Percentiles rank a stretch among this genome's conserved stretches.
These are phyloP conservation scores for Urocitellus parryii DNA, from an alignment of 2,113 vertebrate genomes.

Conservation along the genomic window DNA sequence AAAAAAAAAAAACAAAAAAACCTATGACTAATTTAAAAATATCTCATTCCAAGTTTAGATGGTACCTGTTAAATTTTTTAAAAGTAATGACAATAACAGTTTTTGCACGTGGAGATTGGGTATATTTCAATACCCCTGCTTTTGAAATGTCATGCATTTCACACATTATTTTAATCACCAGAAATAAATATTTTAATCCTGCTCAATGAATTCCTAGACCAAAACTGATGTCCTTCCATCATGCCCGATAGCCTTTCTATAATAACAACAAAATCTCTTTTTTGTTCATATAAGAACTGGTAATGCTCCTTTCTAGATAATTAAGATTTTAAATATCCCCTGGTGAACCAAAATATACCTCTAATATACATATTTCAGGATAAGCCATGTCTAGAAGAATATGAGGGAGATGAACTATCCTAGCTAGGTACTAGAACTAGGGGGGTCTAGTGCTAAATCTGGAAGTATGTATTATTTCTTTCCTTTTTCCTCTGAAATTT, in stretches of 20 bases:
- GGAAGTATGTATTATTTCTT: background rate
- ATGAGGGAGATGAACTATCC: background rate
- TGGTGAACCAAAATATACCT: background rate
- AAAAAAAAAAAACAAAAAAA: conserved; percentile 22
- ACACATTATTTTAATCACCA: background rate
- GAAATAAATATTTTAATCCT: background rate
- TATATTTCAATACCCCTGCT: background rate
- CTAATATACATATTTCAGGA: background rate
- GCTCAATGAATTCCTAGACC: background rate
- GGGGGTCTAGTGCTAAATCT: background rate
- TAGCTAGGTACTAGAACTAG: background rate
- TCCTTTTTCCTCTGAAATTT: background rate
- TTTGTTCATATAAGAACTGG: background rate
- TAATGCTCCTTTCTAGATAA: conserved; percentile 7
- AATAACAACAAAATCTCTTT: background rate
- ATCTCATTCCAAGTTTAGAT: background rate
- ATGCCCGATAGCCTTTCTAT: background rate
- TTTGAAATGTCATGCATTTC: background rate
- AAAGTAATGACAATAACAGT: background rate
- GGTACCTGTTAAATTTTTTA: background rate
- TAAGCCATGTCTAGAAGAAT: conserved; percentile 9
- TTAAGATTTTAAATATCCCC: conserved; percentile 13
- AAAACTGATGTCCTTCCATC: conserved; percentile 1
- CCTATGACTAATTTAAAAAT: background rate
- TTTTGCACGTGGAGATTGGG: background rate